Evolutionary conservation across 2,888 invertebrate species (phyloP).

Genomic region (Nomada goodeniana): DNA sequence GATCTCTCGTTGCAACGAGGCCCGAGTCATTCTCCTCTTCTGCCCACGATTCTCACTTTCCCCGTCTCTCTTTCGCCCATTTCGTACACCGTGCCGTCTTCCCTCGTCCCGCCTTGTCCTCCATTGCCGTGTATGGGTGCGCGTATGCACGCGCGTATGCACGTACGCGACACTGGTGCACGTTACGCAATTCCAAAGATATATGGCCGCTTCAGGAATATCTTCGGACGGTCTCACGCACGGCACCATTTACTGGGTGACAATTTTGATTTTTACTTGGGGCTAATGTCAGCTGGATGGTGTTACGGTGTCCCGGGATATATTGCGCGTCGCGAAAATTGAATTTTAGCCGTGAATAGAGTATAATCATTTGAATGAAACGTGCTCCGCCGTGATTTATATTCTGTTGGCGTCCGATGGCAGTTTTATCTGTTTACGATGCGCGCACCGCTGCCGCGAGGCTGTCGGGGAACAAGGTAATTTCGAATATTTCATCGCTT

Average conservation of each 20-base stretch:
- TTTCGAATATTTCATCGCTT: too few relatives aligned
- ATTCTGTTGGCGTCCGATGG: too few relatives aligned
- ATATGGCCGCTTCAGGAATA: slow-evolving; percentile 72
- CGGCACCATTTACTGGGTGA: slow-evolving; percentile 58
- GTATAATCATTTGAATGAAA: too few relatives aligned
- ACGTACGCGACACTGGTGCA: slow-evolving; percentile 35
- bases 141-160: background rate
- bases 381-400: too few relatives aligned
- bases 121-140: slow-evolving; percentile 4
- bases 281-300: too few relatives aligned
- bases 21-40: slow-evolving; percentile 46
- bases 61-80: slow-evolving; percentile 19
- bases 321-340: too few relatives aligned
- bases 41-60: slow-evolving; percentile 45
- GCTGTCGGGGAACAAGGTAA: too few relatives aligned
- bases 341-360: too few relatives aligned
- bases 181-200: slow-evolving; percentile 74
- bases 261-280: slow-evolving; percentile 33
- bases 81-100: slow-evolving; percentile 17
- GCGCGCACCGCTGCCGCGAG: too few relatives aligned
- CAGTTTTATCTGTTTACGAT: too few relatives aligned
- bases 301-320: too few relatives aligned
- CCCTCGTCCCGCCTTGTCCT: slow-evolving; percentile 35
- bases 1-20: slow-evolving; percentile 68
- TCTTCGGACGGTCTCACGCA: slow-evolving; percentile 66